Conservation (phyloP, 2,888 invertebrate species). For the Antheraea assamensis region DNA sequence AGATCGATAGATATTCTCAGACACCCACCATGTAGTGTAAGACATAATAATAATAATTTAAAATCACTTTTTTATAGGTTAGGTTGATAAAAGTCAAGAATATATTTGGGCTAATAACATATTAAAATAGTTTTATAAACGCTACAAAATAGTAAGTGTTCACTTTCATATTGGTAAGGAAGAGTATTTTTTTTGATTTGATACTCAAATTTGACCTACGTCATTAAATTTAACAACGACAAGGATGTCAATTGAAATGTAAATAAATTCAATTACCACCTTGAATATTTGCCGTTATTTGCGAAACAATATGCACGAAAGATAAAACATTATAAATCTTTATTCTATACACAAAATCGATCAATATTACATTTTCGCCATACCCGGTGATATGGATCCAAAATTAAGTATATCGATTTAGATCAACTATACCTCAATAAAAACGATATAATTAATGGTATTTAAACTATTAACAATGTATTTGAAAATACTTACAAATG, state of each 20-base stretch:
- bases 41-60: neutral
- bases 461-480: neutral
- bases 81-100: neutral
- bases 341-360: neutral
- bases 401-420: neutral
- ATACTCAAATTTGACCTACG: constrained; percentile 11
- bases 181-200: neutral
- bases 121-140: neutral
- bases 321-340: neutral
- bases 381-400: neutral
- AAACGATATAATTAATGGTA: neutral
- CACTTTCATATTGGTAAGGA: neutral
- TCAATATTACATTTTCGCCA: constrained; percentile 2
- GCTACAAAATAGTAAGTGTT: neutral
- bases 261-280: constrained; percentile 19
- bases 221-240: constrained; percentile 8
- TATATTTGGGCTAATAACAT: neutral
- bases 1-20: neutral
- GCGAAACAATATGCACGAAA: neutral
- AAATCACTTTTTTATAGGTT: neutral
- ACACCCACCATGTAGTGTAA: neutral
- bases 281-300: neutral
- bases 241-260: constrained; percentile 17
- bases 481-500: constrained; percentile 52
- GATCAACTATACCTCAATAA: neutral